These are phyloP conservation scores for Oscheius sp. DNA, from an alignment of 2,888 invertebrate genomes.

Conservation along the genomic window DNA sequence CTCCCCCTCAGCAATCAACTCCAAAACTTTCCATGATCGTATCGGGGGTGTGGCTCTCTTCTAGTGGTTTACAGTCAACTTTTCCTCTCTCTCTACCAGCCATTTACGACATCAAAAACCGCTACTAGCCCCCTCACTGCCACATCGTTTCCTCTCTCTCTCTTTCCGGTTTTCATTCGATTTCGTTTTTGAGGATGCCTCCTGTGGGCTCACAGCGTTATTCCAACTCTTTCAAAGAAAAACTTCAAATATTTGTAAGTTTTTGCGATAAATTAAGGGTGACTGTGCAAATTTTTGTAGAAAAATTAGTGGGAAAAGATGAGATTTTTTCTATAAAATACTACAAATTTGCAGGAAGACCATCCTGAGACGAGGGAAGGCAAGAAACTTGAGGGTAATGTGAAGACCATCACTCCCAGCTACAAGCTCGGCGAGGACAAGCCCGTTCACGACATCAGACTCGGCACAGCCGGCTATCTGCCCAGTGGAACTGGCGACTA, in stretches of 20 bases:
- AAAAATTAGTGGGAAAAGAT: no score
- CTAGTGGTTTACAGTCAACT: conserved; percentile 1
- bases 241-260: conserved; percentile 32
- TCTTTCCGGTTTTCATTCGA: not conserved
- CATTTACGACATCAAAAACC: conserved; percentile 19
- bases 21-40: conserved; percentile 6
- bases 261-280: no score
- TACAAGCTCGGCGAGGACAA: conserved; percentile 62
- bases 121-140: not conserved
- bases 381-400: conserved; percentile 44
- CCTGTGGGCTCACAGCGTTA: conserved; percentile 15
- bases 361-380: conserved; percentile 51
- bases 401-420: conserved; percentile 64
- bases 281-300: no score
- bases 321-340: no score
- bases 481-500: conserved; percentile 64
- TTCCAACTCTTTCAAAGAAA: conserved; percentile 26
- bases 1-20: not conserved
- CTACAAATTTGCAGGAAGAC: conserved; percentile 57
- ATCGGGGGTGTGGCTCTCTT: conserved; percentile 19
- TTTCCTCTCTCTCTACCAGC: conserved; percentile 12
- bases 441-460: conserved; percentile 54
- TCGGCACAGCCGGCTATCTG: conserved; percentile 51
- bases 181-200: conserved; percentile 14
- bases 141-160: not conserved